A percentile compares a stretch with the other conserved stretches of the same genome.
These are phyloP conservation scores for Paramacrobiotus metropolitanus DNA, from an alignment of 1,140 invertebrate genomes.

Conservation along the genomic window DNA sequence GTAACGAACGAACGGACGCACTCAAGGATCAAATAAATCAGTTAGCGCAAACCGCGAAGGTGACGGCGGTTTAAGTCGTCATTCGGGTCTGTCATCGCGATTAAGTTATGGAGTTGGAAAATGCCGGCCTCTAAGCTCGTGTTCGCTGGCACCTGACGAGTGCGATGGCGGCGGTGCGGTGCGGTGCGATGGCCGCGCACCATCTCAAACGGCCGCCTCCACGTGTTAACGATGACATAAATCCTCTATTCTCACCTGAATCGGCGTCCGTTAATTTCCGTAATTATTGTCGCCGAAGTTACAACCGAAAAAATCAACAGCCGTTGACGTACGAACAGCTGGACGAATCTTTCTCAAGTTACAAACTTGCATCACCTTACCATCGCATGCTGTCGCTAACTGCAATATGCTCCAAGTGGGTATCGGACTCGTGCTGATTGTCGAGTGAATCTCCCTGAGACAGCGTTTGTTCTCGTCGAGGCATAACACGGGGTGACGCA, in stretches of 20 bases:
- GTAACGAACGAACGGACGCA: no score
- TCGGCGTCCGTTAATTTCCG: conserved; percentile 32
- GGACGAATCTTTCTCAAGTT: neutral
- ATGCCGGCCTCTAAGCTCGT: no score
- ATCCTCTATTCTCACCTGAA: conserved; percentile 84
- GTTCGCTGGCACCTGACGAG: no score
- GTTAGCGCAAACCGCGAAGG: no score
- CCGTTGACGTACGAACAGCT: conserved; percentile 4
- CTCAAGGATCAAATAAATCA: no score
- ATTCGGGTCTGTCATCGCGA: no score
- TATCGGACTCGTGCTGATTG: neutral
- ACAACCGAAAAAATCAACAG: no score
- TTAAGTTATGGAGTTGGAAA: no score
- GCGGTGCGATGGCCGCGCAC: no score
- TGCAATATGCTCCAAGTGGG: neutral
- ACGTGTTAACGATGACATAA: conserved; percentile 75
- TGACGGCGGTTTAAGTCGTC: no score
- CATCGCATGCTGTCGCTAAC: neutral
- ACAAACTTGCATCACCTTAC: conserved; percentile 6
- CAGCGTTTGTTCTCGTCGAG: neutral
- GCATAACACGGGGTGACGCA: neutral
- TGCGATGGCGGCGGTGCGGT: no score
- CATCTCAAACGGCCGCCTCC: conserved; percentile 87
- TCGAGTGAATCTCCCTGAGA: neutral
- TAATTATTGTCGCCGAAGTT: no score